phyloP scores from a whole-genome alignment of 2,888 invertebrate genomes.

The Apeira syringaria region DNA sequence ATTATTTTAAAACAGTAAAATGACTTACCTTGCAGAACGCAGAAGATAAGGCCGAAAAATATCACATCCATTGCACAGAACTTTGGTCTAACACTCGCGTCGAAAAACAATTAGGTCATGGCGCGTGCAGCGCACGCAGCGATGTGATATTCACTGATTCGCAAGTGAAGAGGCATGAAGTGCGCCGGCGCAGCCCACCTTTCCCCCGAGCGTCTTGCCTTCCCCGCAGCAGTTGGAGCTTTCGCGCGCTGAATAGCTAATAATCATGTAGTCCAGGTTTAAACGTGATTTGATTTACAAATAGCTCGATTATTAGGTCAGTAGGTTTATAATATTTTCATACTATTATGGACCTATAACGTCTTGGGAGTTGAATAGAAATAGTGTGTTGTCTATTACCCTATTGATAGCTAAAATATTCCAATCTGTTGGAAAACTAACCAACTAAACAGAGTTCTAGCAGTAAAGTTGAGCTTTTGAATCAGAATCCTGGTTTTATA shows the following conservation, averaged over 20 bases:
- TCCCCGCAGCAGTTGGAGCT: constrained; percentile 39
- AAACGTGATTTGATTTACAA: constrained; percentile 39
- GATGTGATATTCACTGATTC: constrained; percentile 51
- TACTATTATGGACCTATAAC: not conserved
- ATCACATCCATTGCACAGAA: constrained; percentile 69
- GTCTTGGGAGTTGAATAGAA: constrained; percentile 1
- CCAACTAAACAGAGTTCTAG: too few species aligned
- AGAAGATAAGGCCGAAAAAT: constrained; percentile 48
- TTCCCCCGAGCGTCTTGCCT: constrained; percentile 27
- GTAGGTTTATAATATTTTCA: constrained; percentile 27
- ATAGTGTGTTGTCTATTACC: not conserved
- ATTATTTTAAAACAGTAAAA: not conserved
- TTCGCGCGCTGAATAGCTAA: constrained; percentile 68
- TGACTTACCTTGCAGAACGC: constrained; percentile 54
- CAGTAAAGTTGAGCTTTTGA: too few species aligned
- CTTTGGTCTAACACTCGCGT: constrained; percentile 61
- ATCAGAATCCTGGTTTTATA: too few species aligned
- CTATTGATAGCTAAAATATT: too few species aligned
- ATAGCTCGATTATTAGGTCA: constrained; percentile 40
- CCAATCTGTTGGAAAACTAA: too few species aligned
- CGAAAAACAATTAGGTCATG: constrained; percentile 49
- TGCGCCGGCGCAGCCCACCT: constrained; percentile 45
- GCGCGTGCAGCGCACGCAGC: constrained; percentile 48
- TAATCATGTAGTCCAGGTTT: constrained; percentile 53
- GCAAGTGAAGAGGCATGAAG: constrained; percentile 45